Base-by-base conservation (phyloP, 2,888 invertebrate species). In the Noctua comes region DNA sequence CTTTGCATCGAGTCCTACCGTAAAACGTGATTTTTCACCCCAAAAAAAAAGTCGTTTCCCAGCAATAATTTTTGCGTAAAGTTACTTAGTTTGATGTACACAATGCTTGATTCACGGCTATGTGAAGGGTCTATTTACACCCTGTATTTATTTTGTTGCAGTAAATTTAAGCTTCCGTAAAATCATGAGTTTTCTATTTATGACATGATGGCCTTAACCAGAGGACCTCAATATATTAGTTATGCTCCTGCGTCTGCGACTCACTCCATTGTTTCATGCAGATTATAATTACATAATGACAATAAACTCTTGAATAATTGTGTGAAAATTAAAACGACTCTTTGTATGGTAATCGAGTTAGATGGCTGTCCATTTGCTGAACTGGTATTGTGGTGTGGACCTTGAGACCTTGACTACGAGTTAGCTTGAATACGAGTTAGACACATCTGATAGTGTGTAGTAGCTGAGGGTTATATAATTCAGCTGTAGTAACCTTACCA, bases 321-420 rank as follows among this genome's bases (percentile, higher is more conserved):
- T 84, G 85, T 43, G 85, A 76, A 86, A 83, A 65, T 71, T 24
- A 46, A 68, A 76, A 57, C 31, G 4, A 18, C 11, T 24, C 48
- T 64, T 84, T 86, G 85, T 84, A 71, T 85, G 84, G 36, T 65
- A 81, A 86, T 80, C 36, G 0, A 51, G 59, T 36, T 68, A 7
- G 51, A 64, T 76, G 27, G 4, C 31, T 66, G 40, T 66, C 27
- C 13, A 57, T 71, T 64, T 79, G n/a, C 31, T 64, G 18, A 27
- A 43, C 18, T 48, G 40, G 40, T 40, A 57, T 54, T 46, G 27
- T 54, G 18, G 7, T 36, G 24, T 40, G 27, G 24, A 36, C 27
- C 64, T 31, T 21, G 21, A 62, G 24, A 36, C 27, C 64, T 31
- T 21, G 21, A 62, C 7, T 24, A 1, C 11, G 16, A 66, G 16